phyloP scores from a whole-genome alignment of 1,140 invertebrate genomes.

The Eulimnadia texana region DNA sequence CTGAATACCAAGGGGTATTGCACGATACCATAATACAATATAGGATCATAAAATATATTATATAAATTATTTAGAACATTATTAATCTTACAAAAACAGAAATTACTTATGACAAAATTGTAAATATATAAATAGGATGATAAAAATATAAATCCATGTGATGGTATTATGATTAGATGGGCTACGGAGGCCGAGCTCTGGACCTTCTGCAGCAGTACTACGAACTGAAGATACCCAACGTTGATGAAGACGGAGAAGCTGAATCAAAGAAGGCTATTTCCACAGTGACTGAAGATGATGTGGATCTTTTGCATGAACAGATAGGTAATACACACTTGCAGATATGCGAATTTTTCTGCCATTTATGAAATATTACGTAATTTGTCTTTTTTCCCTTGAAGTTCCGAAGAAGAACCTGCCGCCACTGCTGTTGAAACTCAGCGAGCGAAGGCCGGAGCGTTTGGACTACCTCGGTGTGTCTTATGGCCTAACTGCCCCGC shows the following conservation, averaged over 20 bases:
- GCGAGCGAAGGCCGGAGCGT: constrained; percentile 66
- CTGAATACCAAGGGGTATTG: constrained; percentile 80
- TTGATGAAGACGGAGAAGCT: constrained; percentile 38
- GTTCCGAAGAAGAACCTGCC: constrained; percentile 35
- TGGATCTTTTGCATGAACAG: constrained; percentile 42
- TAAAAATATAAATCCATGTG: too few species aligned
- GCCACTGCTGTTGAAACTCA: constrained; percentile 44
- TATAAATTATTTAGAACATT: too few species aligned
- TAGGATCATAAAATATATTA: too few species aligned
- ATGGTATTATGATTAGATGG: too few species aligned
- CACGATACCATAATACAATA: constrained; percentile 16
- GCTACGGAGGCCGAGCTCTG: constrained; percentile 79
- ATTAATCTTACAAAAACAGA: too few species aligned
- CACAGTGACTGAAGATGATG: constrained; percentile 30
- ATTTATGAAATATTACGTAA: too few species aligned
- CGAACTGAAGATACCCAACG: constrained; percentile 55
- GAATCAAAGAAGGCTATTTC: constrained; percentile 21
- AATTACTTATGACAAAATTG: too few species aligned
- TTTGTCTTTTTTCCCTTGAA: too few species aligned
- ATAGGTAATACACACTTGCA: constrained; percentile 33
- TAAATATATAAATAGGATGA: too few species aligned
- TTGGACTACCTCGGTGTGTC: constrained; percentile 92
- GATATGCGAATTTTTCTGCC: neutral
- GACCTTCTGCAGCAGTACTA: constrained; percentile 78
- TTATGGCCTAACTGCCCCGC: constrained; percentile 66